Percentiles rank a stretch among this genome's conserved stretches.
Conservation (phyloP, 2,113 vertebrate genomes). For the Aptenodytes forsteri region DNA sequence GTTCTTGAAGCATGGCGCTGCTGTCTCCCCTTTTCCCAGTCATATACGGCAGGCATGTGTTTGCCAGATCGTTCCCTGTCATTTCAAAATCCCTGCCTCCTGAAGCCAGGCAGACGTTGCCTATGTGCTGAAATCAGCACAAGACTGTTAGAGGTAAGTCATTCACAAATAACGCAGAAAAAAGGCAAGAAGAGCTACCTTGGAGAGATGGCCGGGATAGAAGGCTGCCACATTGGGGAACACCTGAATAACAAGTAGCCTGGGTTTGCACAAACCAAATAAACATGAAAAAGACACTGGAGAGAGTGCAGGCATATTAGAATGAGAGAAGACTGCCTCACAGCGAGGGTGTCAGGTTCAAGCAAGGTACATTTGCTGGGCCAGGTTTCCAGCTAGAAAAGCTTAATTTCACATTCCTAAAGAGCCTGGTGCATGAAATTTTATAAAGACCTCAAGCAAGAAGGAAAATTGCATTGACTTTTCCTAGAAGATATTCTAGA, state of each 20-base stretch:
- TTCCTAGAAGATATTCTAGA: not conserved
- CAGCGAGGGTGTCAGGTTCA: not conserved
- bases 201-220: not conserved
- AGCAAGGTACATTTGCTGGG: not conserved
- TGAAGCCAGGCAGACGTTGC: not conserved
- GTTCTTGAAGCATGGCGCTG: fast-evolving
- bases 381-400: not conserved
- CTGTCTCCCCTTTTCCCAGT: not conserved
- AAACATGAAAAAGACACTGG: not conserved
- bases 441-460: not conserved
- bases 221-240: not conserved
- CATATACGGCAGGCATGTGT: not conserved
- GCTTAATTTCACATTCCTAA: not conserved
- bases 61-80: not conserved
- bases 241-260: not conserved
- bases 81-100: not conserved
- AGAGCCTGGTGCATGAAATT: not conserved
- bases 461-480: not conserved
- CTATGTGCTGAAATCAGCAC: not conserved
- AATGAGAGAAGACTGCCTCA: not conserved
- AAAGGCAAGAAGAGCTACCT: not conserved
- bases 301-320: not conserved
- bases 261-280: not conserved
- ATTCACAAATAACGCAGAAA: not conserved
- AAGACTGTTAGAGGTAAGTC: not conserved